Conservation (phyloP, 2,113 vertebrate species). For the Alosa alosa region DNA sequence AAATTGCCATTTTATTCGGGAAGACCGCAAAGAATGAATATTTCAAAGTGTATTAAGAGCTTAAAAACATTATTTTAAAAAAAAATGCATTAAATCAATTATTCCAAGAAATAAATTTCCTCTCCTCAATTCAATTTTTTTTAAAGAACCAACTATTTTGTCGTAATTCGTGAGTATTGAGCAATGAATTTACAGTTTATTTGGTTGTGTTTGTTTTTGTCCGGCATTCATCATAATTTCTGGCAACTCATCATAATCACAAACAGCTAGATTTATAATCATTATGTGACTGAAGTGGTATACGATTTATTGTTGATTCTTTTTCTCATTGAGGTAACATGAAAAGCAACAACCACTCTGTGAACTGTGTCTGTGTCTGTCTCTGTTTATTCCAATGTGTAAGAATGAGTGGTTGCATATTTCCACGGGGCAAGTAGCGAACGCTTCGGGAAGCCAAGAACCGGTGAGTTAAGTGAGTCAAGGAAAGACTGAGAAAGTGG, state of each 20-base stretch:
- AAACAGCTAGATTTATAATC: neutral
- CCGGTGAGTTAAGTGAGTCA: conserved; percentile 81
- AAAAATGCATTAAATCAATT: conserved; percentile 15
- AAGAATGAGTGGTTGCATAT: conserved; percentile 92
- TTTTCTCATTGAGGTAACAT: neutral
- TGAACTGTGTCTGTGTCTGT: conserved; percentile 71
- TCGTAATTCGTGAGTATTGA: neutral
- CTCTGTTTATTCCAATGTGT: conserved; percentile 61
- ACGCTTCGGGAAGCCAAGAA: conserved; percentile 78
- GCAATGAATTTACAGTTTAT: neutral
- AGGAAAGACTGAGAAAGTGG: conserved; percentile 46
- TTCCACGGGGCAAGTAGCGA: conserved; percentile 88
- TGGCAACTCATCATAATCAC: neutral
- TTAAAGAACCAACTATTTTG: too few species aligned
- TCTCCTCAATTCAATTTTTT: neutral
- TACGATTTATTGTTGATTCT: neutral
- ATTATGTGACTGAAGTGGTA: neutral
- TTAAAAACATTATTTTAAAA: conserved; percentile 15
- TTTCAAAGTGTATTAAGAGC: neutral
- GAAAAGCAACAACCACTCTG: conserved; percentile 54
- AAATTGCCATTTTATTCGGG: neutral
- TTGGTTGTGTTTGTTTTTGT: neutral
- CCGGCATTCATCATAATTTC: neutral
- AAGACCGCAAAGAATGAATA: neutral
- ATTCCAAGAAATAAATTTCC: neutral